Conservation (phyloP, 1,140 invertebrate genomes). For the Trichogramma pretiosum region DNA sequence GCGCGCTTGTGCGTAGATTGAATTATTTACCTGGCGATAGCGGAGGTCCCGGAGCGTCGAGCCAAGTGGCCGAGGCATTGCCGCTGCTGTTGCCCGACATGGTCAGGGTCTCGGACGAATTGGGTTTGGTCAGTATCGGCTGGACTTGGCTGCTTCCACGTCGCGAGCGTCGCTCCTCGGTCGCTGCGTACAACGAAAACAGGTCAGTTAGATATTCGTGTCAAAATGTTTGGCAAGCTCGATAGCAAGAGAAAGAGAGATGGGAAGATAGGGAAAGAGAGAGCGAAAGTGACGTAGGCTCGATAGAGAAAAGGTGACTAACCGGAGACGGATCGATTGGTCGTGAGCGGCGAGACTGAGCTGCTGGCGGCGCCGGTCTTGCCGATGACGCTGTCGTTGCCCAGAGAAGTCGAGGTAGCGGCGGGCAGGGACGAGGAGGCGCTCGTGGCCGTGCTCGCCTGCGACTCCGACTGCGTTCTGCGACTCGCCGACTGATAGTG, state of each 20-base stretch:
- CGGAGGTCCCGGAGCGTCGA: constrained; percentile 29
- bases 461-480: constrained; percentile 30
- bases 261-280: no score
- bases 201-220: not conserved
- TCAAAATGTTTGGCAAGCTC: no score
- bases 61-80: no score
- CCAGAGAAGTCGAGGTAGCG: not conserved
- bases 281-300: no score
- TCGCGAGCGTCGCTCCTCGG: constrained; percentile 37
- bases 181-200: constrained; percentile 28
- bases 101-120: constrained; percentile 40
- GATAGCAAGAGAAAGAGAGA: no score
- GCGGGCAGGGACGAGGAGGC: not conserved
- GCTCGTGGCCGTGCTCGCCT: constrained; percentile 11
- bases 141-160: constrained; percentile 38
- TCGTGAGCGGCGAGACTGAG: constrained; percentile 38
- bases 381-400: no score
- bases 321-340: constrained; percentile 28
- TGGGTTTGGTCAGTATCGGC: constrained; percentile 37
- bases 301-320: not conserved
- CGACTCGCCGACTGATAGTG: no score
- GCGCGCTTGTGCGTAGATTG: not conserved
- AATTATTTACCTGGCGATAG: constrained; percentile 37
- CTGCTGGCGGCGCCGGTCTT: constrained; percentile 26
- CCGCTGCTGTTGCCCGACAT: constrained; percentile 34